Evolutionary conservation across 2,113 vertebrate species (phyloP), one percentile per base, ranked within the genome.

Genomic region (Thymallus thymallus): DNA sequence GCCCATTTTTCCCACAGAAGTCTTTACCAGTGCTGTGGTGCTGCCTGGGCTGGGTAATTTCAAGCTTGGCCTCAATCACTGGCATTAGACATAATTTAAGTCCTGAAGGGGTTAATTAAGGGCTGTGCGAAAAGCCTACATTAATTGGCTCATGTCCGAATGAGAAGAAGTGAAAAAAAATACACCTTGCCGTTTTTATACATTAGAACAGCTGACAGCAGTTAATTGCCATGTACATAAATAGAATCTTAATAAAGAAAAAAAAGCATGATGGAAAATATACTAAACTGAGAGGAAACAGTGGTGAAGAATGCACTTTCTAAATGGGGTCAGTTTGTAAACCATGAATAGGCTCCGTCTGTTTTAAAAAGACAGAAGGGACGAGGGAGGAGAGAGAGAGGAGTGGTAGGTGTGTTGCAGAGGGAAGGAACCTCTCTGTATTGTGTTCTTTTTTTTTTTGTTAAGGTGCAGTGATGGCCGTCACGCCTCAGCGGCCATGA

Each of bases 401-500:
- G 16, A n/a, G 65, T 65, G 45, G n/a, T 35, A 63, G 58, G 41
- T 56, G 72, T 56, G 72, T 58, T 58, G n/a, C 22, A 74, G 45
- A 68, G 2, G 10, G 2, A 71, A 67, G 67, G 66, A 75, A 73
- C 29, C 69, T 77, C 55, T 76, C 55, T 76, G 77, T 65, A 79
- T 74, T 64, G 76, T 74, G 26, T 75, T 56, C 73, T 72, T 82
- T 82, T 82, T 74, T 87, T 88, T 87, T 88, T 92, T 92, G 91
- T 87, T 85, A 91, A 94, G 94, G 93, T 94, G 91, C 83, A 82
- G 89, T 94, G 88, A 85, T 90, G 84, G 84, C 87, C 83, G 91
- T 93, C 93, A 88, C 84, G 94, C 95, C 94, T 95, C 92, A 93
- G 63, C 90, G 92, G 86, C 91, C 93, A 88, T 91, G 94, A 94